phyloP scores from a whole-genome alignment of 2,113 vertebrate species.

The Muntiacus muntjak region DNA sequence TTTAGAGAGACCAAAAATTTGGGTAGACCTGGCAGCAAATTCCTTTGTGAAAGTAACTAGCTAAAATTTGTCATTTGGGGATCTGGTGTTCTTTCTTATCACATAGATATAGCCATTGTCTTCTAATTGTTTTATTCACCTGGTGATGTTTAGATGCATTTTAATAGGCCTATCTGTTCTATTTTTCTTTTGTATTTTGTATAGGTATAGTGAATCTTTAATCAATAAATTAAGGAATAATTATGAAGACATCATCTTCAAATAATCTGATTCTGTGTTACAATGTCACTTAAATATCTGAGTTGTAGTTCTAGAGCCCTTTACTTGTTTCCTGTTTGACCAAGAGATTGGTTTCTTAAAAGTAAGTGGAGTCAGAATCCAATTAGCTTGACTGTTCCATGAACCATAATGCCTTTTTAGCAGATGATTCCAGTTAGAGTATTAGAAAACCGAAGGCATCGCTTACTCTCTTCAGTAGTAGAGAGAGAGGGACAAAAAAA shows the following conservation, averaged over 20 bases:
- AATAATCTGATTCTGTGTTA: background rate
- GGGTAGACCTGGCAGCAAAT: background rate
- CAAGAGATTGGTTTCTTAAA: constrained; percentile 3
- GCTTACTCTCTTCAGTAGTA: background rate
- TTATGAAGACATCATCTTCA: background rate
- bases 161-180: background rate
- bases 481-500: background rate
- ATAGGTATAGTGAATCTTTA: background rate
- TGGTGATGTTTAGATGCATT: background rate
- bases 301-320: background rate
- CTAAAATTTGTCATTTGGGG: background rate
- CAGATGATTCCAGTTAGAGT: constrained; percentile 15
- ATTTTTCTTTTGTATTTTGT: background rate
- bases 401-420: constrained; percentile 23
- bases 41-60: background rate
- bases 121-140: background rate
- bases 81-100: background rate
- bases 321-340: background rate
- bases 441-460: background rate
- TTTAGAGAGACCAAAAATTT: background rate
- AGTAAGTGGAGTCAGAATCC: constrained; percentile 44
- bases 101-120: accelerated
- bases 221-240: background rate
- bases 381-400: constrained; percentile 29
- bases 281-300: background rate